Percentiles rank a stretch among this genome's conserved stretches.
phyloP scores from a whole-genome alignment of 2,888 invertebrate genomes.

The Spodoptera exigua region DNA sequence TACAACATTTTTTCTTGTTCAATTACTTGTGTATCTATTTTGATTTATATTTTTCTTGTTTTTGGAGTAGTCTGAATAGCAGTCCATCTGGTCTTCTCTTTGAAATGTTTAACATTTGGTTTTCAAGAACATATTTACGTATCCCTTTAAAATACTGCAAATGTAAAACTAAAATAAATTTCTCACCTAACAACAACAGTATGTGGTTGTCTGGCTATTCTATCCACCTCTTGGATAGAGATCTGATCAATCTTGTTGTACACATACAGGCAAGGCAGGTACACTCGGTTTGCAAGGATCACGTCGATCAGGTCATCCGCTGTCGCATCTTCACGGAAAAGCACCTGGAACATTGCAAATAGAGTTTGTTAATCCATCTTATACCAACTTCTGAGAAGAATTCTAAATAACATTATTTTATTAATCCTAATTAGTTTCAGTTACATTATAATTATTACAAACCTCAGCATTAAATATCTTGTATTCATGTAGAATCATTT shows the following conservation, averaged over 20 bases:
- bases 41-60: too few species aligned
- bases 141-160: too few species aligned
- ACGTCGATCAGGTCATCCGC: constrained; percentile 99
- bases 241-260: constrained; percentile 99
- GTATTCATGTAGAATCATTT: constrained; percentile 99
- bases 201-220: constrained; percentile 95
- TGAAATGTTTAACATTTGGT: too few species aligned
- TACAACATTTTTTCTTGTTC: too few species aligned
- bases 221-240: constrained; percentile 99
- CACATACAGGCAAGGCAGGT: constrained; percentile 99
- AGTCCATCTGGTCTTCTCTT: too few species aligned
- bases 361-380: background rate
- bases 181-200: constrained; percentile 96
- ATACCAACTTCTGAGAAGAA: too few species aligned
- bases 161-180: background rate
- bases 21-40: too few species aligned
- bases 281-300: constrained; percentile 97
- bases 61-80: too few species aligned
- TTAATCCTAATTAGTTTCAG: too few species aligned
- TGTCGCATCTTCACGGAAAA: constrained; percentile 98
- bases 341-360: constrained; percentile 84
- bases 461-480: constrained; percentile 98
- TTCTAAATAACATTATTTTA: too few species aligned
- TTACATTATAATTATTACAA: too few species aligned
- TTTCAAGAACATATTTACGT: too few species aligned